phyloP scores from a whole-genome alignment of 2,888 invertebrate species.

The Spilarctia lutea region DNA sequence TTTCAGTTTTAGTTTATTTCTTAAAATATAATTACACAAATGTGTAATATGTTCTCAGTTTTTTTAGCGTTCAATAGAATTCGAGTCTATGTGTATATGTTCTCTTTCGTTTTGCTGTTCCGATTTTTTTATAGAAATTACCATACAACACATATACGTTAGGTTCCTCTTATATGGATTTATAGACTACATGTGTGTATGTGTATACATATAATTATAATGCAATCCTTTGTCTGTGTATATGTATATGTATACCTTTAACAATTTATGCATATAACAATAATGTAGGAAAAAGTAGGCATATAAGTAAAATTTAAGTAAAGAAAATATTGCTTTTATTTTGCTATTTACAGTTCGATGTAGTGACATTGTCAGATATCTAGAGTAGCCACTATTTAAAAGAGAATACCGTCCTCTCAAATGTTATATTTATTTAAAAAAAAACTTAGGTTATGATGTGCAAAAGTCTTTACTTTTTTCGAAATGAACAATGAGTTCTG shows the following conservation, averaged over 20 bases:
- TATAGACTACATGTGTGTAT: too few species aligned
- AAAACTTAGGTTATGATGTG: slow-evolving; percentile 3
- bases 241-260: neutral
- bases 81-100: neutral
- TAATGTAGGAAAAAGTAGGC: neutral
- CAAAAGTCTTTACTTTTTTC: slow-evolving; percentile 32
- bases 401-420: neutral
- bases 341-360: neutral
- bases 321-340: neutral
- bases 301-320: neutral
- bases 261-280: neutral
- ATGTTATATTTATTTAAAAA: neutral
- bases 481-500: slow-evolving; percentile 38
- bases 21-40: too few species aligned
- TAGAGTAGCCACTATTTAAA: neutral
- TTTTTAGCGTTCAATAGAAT: neutral
- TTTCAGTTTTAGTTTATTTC: neutral
- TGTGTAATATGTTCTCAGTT: too few species aligned
- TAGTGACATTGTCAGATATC: neutral
- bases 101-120: too few species aligned
- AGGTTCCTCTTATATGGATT: too few species aligned
- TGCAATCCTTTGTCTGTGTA: too few species aligned
- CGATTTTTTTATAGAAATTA: neutral
- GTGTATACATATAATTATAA: too few species aligned
- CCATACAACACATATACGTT: too few species aligned